These are phyloP conservation scores for Spheniscus humboldti DNA, from an alignment of 2,797 vertebrate species.

Conservation along the genomic window DNA sequence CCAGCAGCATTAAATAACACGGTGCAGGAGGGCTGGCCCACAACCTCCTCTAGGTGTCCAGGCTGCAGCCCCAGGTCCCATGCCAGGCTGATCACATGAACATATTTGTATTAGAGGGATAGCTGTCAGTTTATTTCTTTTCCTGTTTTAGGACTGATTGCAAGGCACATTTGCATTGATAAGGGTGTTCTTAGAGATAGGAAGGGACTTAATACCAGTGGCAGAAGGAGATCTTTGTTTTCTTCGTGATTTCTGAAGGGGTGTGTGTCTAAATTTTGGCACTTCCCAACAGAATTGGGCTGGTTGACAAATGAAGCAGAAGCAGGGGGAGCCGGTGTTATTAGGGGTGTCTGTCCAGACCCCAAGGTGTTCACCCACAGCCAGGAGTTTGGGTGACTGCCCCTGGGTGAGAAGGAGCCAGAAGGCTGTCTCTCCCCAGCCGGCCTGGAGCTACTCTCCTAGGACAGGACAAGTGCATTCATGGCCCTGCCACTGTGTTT, in stretches of 20 bases:
- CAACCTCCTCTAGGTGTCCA: background rate
- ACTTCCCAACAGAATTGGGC: background rate
- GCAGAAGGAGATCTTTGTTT: background rate
- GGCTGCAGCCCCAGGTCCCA: background rate
- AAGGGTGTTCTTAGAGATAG: background rate
- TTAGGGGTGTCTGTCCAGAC: background rate
- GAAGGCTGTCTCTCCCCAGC: background rate
- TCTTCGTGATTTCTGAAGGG: background rate
- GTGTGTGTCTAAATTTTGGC: background rate
- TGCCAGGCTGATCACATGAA: background rate
- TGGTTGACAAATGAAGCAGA: background rate
- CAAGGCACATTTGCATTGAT: background rate
- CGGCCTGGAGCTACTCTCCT: background rate
- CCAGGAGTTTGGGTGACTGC: background rate
- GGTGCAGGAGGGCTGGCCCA: background rate
- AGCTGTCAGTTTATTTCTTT: background rate
- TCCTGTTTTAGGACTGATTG: background rate
- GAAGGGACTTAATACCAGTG: background rate
- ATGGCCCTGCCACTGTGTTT: background rate
- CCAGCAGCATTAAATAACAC: background rate
- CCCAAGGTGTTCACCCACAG: fast-evolving
- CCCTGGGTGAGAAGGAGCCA: background rate
- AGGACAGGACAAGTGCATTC: background rate
- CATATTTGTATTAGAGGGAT: background rate
- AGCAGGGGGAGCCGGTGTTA: fast-evolving